phyloP scores from a whole-genome alignment of 2,113 vertebrate genomes.

The Psilopogon haemacephalus region DNA sequence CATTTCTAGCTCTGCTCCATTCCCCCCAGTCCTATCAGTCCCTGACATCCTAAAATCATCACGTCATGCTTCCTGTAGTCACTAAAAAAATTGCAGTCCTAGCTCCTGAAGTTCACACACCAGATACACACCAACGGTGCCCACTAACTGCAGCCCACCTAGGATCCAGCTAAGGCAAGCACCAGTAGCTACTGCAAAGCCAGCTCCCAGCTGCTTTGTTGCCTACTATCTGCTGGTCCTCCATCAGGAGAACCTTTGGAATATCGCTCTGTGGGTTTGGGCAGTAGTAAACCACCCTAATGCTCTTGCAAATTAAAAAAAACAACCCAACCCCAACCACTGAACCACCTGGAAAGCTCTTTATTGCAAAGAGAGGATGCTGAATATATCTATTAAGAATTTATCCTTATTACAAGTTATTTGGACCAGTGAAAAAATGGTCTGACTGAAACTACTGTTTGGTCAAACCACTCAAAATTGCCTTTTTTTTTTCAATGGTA shows the following conservation, averaged over 20 bases:
- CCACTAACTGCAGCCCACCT: fast-evolving
- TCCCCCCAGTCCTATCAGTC: too few relatives aligned
- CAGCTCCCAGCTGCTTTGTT: background rate
- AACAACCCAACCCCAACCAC: too few relatives aligned
- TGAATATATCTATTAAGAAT: background rate
- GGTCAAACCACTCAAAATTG: background rate
- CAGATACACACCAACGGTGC: background rate
- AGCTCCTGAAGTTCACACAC: background rate
- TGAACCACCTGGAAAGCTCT: background rate
- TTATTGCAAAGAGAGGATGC: background rate
- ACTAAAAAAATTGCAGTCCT: background rate
- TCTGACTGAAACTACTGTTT: background rate
- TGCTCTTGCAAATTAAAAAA: background rate
- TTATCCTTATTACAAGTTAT: background rate
- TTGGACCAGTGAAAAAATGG: background rate
- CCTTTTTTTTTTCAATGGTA: background rate
- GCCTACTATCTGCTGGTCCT: background rate
- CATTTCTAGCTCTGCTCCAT: too few relatives aligned
- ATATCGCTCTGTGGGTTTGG: background rate
- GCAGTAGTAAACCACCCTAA: background rate
- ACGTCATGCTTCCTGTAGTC: background rate
- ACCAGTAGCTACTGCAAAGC: background rate
- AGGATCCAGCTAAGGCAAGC: background rate
- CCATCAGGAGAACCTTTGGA: background rate
- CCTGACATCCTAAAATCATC: background rate